Conservation (phyloP, 1,140 invertebrate species). For the Platyura marginata region DNA sequence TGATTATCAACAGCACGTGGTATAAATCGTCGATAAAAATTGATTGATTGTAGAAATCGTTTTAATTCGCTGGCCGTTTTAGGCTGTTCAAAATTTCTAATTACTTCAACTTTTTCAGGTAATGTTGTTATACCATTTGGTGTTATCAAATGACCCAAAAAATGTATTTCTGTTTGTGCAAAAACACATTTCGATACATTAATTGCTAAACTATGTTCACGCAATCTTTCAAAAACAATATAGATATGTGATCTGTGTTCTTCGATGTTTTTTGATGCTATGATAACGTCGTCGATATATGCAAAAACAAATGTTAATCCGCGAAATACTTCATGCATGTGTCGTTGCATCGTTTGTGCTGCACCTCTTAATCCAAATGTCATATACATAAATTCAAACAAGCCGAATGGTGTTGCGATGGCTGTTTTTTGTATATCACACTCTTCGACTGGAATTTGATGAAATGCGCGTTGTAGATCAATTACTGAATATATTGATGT, state of each 20-base stretch:
- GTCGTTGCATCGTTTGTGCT: constrained; percentile 26
- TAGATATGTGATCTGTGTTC: constrained; percentile 14
- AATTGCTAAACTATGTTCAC: constrained; percentile 10
- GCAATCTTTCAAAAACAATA: constrained; percentile 9
- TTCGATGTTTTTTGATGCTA: constrained; percentile 16
- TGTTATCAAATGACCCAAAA: constrained; percentile 9
- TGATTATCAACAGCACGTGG: constrained; percentile 11
- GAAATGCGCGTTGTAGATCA: constrained; percentile 28
- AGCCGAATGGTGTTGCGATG: constrained; percentile 19
- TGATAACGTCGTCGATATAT: constrained; percentile 29
- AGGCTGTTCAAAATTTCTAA: constrained; percentile 12
- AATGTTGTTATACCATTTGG: constrained; percentile 8
- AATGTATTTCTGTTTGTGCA: constrained; percentile 9
- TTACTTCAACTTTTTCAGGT: constrained; percentile 1
- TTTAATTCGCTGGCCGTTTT: constrained; percentile 12
- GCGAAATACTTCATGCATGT: constrained; percentile 26
- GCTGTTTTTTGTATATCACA: constrained; percentile 21
- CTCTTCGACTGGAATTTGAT: constrained; percentile 9
- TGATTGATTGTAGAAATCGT: constrained; percentile 23
- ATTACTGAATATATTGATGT: constrained; percentile 24
- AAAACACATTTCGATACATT: constrained; percentile 13
- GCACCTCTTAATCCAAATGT: constrained; percentile 23
- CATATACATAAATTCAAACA: constrained; percentile 17
- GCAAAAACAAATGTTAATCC: constrained; percentile 15
- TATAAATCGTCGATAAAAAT: constrained; percentile 20